Evolutionary conservation across 2,797 vertebrate genomes (phyloP).

Genomic region (Dryobates pubescens): DNA sequence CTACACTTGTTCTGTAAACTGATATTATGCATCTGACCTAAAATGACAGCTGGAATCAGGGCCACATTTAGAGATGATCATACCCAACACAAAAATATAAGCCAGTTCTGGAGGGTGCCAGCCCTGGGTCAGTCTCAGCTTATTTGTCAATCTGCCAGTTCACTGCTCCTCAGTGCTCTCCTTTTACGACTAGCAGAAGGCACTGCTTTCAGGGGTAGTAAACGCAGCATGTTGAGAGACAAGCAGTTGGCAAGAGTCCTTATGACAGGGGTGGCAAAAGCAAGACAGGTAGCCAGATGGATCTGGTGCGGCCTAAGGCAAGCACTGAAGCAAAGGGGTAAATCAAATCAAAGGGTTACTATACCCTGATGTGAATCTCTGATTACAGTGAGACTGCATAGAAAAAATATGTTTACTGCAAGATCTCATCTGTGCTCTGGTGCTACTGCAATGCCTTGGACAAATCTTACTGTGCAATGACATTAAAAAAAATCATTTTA

Average conservation of each 20-base stretch:
- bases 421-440: background rate
- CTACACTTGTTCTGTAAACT: conserved; percentile 62
- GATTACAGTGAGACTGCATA: background rate
- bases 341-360: conserved; percentile 49
- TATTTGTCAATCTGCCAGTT: conserved; percentile 68
- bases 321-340: conserved; percentile 53
- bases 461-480: background rate
- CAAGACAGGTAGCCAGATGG: conserved; percentile 76
- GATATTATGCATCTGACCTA: conserved; percentile 65
- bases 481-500: background rate
- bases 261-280: conserved; percentile 63
- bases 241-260: conserved; percentile 66
- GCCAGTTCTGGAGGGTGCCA: conserved; percentile 53
- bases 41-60: conserved; percentile 71
- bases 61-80: conserved; percentile 57
- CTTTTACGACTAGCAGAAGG: conserved; percentile 46
- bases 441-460: background rate
- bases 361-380: background rate
- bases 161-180: conserved; percentile 21
- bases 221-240: conserved; percentile 12
- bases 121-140: conserved; percentile 68
- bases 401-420: background rate
- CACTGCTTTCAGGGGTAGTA: conserved; percentile 28
- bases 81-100: conserved; percentile 66
- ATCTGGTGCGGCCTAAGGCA: conserved; percentile 64